Percentiles rank a stretch among this genome's conserved stretches.
Conservation (phyloP, 2,888 invertebrate genomes). For the Parapristionchus giblindavisi region DNA sequence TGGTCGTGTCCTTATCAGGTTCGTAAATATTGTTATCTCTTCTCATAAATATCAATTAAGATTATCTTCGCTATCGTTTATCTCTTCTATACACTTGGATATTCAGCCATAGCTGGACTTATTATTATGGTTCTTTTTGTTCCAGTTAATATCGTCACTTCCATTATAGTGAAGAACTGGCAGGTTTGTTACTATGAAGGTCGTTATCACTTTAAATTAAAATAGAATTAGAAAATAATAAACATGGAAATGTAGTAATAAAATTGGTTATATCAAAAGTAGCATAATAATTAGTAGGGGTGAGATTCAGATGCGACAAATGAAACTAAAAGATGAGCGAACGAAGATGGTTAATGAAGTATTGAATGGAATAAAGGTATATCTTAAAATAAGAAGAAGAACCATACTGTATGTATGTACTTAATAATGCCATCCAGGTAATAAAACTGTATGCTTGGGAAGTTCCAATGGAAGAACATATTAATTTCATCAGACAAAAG, state of each 20-base stretch:
- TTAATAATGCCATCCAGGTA: conserved; percentile 39
- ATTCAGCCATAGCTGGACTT: conserved; percentile 89
- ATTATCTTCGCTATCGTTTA: conserved; percentile 66
- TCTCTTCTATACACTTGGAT: conserved; percentile 74
- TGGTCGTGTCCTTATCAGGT: conserved; percentile 71
- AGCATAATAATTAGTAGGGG: not conserved
- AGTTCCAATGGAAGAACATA: conserved; percentile 76
- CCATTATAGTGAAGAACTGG: conserved; percentile 56
- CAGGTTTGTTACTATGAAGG: conserved; percentile 45
- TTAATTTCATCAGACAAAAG: conserved; percentile 82
- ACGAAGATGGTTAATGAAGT: conserved; percentile 93
- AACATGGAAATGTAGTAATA: not conserved
- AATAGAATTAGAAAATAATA: not conserved
- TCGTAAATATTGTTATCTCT: not conserved
- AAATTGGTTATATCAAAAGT: not conserved
- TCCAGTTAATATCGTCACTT: conserved; percentile 65
- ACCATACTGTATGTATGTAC: no score
- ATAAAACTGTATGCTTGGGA: conserved; percentile 75
- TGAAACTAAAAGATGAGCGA: conserved; percentile 91
- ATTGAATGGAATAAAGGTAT: conserved; percentile 84
- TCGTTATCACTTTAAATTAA: not conserved
- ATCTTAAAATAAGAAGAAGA: not conserved
- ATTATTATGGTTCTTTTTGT: conserved; percentile 92
- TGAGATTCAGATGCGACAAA: conserved; percentile 81
- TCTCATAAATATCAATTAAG: not conserved